Base-by-base conservation (phyloP, 1,140 invertebrate species). In the Drosophila arawakana region DNA sequence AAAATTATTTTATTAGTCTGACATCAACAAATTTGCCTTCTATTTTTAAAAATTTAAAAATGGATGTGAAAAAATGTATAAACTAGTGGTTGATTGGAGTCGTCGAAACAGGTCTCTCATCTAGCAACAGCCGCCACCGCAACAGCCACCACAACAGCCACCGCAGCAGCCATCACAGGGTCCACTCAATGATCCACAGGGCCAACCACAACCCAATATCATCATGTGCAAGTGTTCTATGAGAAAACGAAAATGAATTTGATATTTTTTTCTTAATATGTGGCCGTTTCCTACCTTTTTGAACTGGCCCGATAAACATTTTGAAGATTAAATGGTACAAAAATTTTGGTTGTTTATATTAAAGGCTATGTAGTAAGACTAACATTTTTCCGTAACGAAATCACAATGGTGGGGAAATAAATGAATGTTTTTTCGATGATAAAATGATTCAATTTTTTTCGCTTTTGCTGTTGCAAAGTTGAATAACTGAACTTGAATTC, bases 161-260 rank as follows among this genome's bases (percentile, higher is more conserved):
- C 44, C 55, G 18, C 41, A 59, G 9, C 70, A 49, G 2, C 49
- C 66, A 37, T 72, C 44, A 11, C 65, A 73, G 3, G 74, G 59
- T 35, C 73, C 73, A 44, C 73, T 63, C 18, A 66, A 61, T 2
- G 62, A 69, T 10, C 66, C 74, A n/a, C 78, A 78, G 7, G 60
- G 60, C 60, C 68, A 63, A 30, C 68, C 60, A 57, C 59, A 71
- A 10, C 68, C 62, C 46, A 81, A 77, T 57, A 68, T 67, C 69
- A 72, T 58, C 46, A 43, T 70, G 37, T 37, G 43, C 7, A 57
- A 7, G 57, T 57, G 30, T n/a, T 80, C 70, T 46, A 41, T 10
- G 25, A 7, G 13, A 63, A 9, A n/a, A 35, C 13, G 13, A 13
- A 5, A 25, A 30, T 1, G 35, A 21, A 13, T 35, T n/a, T 13